phyloP scores from a whole-genome alignment of 2,797 vertebrate species.

The Anolis apletophallus region DNA sequence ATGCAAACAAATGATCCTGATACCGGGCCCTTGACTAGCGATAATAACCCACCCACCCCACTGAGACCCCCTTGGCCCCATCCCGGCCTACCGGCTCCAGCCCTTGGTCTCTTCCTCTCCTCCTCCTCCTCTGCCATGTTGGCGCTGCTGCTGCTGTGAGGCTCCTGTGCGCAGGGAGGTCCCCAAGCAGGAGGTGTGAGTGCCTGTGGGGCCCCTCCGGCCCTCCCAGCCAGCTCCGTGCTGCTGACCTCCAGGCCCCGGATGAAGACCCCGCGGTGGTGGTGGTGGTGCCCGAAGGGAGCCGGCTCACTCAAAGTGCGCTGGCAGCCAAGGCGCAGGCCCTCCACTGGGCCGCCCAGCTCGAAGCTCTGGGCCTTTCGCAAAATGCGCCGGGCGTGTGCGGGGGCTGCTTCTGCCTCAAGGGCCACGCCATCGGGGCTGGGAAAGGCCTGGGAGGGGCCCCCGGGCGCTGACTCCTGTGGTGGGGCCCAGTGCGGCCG shows the following conservation, averaged over 20 bases:
- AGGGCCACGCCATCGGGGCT: too few species aligned
- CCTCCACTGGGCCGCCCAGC: conserved; percentile 74
- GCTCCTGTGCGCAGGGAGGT: conserved; percentile 53
- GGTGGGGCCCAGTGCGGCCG: not conserved
- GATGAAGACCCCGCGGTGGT: conserved; percentile 85
- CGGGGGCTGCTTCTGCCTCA: too few species aligned
- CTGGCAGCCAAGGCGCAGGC: conserved; percentile 74
- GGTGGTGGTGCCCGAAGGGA: conserved; percentile 76
- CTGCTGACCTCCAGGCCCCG: conserved; percentile 89
- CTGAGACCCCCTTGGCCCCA: not conserved
- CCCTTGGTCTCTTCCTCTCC: conserved; percentile 53
- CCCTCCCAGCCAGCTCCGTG: conserved; percentile 76
- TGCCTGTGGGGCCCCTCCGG: conserved; percentile 71
- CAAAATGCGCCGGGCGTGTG: conserved; percentile 60
- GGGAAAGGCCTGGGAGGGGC: too few species aligned
- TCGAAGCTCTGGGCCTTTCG: conserved; percentile 92
- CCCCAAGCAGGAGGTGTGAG: conserved; percentile 65
- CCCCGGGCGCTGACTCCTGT: fast-evolving
- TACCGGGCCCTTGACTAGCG: too few species aligned
- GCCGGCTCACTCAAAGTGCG: conserved; percentile 79
- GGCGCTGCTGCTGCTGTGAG: conserved; percentile 57
- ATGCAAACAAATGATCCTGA: too few species aligned
- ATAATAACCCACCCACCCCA: too few species aligned
- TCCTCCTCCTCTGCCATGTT: too few species aligned
- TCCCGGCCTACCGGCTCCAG: conserved; percentile 83